These are phyloP conservation scores for Oeneis ivallda DNA, from an alignment of 2,888 invertebrate genomes.

Conservation along the genomic window DNA sequence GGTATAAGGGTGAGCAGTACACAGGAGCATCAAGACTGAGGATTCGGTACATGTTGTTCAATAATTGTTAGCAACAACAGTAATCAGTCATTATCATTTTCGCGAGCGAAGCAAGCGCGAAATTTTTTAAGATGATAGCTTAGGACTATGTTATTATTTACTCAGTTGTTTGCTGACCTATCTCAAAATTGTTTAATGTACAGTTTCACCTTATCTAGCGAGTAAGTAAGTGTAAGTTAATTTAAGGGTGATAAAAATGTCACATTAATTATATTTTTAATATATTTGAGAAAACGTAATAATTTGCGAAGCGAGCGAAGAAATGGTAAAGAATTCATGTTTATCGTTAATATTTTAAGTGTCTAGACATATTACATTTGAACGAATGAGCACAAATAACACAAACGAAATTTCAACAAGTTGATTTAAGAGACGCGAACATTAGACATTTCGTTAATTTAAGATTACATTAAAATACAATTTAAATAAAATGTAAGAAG, in stretches of 20 bases:
- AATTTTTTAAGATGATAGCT: too few species aligned
- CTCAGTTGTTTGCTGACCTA: too few species aligned
- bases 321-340: slow-evolving; percentile 1
- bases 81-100: too few species aligned
- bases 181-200: too few species aligned
- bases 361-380: slow-evolving; percentile 4
- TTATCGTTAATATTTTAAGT: not conserved
- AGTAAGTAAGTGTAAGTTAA: not conserved
- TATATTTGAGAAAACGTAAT: slow-evolving; percentile 2
- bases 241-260: slow-evolving; percentile 2
- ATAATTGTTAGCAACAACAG: too few species aligned
- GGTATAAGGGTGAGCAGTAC: too few species aligned
- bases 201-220: too few species aligned
- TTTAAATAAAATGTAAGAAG: not conserved
- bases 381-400: not conserved
- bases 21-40: too few species aligned
- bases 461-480: not conserved
- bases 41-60: too few species aligned
- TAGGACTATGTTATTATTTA: too few species aligned
- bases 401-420: slow-evolving; percentile 1
- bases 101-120: too few species aligned
- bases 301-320: too few species aligned
- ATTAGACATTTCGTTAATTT: slow-evolving; percentile 7
- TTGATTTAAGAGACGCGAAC: not conserved
- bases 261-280: not conserved